Evolutionary conservation across 2,797 vertebrate species (phyloP).

Genomic region (Poecilia picta): DNA sequence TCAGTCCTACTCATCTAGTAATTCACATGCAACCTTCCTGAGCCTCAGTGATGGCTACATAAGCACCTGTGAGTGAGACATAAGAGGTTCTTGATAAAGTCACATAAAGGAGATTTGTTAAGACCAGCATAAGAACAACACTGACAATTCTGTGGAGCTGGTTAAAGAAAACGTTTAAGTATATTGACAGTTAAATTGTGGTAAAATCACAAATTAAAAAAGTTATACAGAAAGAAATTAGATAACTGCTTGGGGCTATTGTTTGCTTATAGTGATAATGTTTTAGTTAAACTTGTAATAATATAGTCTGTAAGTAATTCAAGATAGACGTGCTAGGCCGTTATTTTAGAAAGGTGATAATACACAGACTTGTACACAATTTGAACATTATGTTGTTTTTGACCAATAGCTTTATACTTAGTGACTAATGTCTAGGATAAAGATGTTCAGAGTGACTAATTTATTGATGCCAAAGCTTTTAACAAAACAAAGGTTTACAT

Average conservation of each 20-base stretch:
- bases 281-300: not conserved
- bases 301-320: not conserved
- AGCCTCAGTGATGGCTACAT: conserved; percentile 7
- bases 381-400: conserved; percentile 9
- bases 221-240: not conserved
- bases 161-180: not conserved
- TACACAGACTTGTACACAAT: not conserved
- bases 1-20: not conserved
- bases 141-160: not conserved
- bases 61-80: conserved; percentile 1
- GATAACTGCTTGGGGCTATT: not conserved
- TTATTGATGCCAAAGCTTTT: conserved; percentile 1
- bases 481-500: not conserved
- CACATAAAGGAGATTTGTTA: conserved; percentile 3
- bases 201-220: not conserved
- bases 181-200: not conserved
- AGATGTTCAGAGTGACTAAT: not conserved
- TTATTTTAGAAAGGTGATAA: too few species aligned
- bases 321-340: not conserved
- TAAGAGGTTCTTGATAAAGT: conserved; percentile 16
- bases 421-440: not conserved
- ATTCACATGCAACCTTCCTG: conserved; percentile 5
- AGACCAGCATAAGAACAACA: not conserved
- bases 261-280: conserved; percentile 3
- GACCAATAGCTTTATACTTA: conserved; percentile 24